phyloP scores from a whole-genome alignment of 1,140 invertebrate genomes.

The Eufriesea mexicana region DNA sequence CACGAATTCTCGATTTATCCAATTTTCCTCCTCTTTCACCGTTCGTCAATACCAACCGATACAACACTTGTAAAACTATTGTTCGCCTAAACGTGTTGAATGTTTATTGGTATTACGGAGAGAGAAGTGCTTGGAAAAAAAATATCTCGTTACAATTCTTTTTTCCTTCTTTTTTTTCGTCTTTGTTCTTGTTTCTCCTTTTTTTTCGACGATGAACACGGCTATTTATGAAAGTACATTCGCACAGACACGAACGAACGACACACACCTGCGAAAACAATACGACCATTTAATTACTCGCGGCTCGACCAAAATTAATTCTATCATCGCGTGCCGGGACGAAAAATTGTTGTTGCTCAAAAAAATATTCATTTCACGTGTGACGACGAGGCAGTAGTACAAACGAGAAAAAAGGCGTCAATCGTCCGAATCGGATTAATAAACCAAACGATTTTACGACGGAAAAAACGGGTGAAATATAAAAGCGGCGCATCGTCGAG shows the following conservation, averaged over 20 bases:
- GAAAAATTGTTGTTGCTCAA: neutral
- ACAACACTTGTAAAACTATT: slow-evolving; percentile 49
- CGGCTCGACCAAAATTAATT: slow-evolving; percentile 31
- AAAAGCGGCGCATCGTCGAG: slow-evolving; percentile 7
- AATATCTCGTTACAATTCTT: slow-evolving; percentile 55
- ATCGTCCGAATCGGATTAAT: slow-evolving; percentile 9
- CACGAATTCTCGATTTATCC: neutral
- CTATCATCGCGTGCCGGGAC: too few species aligned
- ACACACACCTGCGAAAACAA: slow-evolving; percentile 48
- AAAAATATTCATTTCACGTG: neutral
- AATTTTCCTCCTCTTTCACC: neutral
- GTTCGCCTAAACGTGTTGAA: slow-evolving; percentile 12
- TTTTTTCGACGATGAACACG: neutral
- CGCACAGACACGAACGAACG: neutral
- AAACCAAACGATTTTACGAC: slow-evolving; percentile 13
- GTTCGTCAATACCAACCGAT: neutral
- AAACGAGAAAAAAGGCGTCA: neutral
- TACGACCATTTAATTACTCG: slow-evolving; percentile 50
- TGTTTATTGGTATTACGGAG: slow-evolving; percentile 46
- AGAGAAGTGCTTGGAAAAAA: slow-evolving; percentile 38
- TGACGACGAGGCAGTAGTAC: neutral
- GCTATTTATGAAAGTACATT: slow-evolving; percentile 32
- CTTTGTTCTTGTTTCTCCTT: neutral
- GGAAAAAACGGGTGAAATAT: neutral
- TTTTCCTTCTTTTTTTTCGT: neutral